Conservation (phyloP, 2,797 vertebrate species). For the Tolypeutes matacus region DNA sequence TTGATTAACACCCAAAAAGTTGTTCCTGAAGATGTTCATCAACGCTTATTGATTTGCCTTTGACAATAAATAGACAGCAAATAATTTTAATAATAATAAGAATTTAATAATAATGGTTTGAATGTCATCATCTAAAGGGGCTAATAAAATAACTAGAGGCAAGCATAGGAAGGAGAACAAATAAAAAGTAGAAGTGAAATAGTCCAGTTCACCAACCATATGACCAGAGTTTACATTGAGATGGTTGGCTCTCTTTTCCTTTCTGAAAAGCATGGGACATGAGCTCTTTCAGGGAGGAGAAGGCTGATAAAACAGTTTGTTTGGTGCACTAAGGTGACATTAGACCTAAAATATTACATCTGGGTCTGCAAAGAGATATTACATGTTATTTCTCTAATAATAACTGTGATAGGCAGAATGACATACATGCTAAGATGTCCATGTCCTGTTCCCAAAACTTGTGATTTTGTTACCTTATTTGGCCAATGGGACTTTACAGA, state of each 20-base stretch:
- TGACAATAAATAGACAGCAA: neutral
- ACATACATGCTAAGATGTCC: neutral
- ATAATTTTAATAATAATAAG: too few species aligned
- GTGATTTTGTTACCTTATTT: neutral
- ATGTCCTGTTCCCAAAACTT: neutral
- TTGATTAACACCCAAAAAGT: neutral
- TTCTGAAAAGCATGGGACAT: neutral
- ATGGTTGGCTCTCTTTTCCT: neutral
- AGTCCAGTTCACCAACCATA: too few species aligned
- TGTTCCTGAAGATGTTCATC: neutral
- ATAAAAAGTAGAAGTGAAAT: neutral
- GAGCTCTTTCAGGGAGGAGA: neutral
- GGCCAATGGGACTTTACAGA: neutral
- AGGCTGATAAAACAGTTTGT: neutral
- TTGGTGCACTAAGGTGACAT: neutral
- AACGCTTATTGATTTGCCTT: rapidly evolving
- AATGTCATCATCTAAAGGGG: neutral
- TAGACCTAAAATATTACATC: neutral
- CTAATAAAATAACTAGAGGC: neutral
- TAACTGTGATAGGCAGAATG: neutral
- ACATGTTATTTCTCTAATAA: constrained; percentile 13
- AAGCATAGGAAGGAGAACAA: neutral
- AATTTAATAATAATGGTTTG: neutral
- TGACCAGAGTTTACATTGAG: neutral
- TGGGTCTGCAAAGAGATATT: neutral